A percentile compares a stretch with the other conserved stretches of the same genome.
These are phyloP conservation scores for Coracopsis vasa DNA, from an alignment of 2,113 vertebrate species.

Conservation along the genomic window DNA sequence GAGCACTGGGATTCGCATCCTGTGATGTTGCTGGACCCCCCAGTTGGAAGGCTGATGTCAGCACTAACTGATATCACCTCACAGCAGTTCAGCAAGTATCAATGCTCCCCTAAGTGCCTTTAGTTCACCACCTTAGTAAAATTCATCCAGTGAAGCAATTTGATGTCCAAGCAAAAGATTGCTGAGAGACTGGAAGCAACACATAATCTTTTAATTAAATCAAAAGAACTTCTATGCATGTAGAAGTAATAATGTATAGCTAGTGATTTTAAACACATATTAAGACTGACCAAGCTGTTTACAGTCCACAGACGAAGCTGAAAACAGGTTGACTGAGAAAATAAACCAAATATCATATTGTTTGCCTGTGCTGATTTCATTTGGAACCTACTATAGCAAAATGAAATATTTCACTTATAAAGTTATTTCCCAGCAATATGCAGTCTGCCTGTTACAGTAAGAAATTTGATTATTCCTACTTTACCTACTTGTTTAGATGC, in stretches of 20 bases:
- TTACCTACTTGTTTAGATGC: neutral
- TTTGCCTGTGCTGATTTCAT: neutral
- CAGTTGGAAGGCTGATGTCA: fast-evolving
- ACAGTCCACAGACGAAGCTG: neutral
- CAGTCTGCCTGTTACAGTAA: neutral
- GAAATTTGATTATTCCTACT: conserved; percentile 9
- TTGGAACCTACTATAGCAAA: neutral
- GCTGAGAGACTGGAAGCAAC: neutral
- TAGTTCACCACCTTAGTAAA: neutral
- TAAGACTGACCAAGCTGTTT: neutral
- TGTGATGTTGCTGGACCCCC: fast-evolving
- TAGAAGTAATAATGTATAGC: neutral
- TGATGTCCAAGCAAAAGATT: neutral
- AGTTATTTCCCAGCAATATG: neutral
- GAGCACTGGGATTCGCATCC: neutral
- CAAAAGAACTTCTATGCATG: neutral
- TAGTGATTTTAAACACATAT: neutral
- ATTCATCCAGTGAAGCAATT: fast-evolving
- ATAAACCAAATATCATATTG: neutral
- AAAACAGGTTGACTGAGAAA: neutral
- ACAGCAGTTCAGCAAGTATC: neutral
- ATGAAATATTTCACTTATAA: neutral
- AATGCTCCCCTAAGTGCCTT: no score
- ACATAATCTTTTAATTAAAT: neutral
- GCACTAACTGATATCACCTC: neutral